Evolutionary conservation across 2,797 vertebrate genomes (phyloP).

Genomic region (Garrulus glandarius): DNA sequence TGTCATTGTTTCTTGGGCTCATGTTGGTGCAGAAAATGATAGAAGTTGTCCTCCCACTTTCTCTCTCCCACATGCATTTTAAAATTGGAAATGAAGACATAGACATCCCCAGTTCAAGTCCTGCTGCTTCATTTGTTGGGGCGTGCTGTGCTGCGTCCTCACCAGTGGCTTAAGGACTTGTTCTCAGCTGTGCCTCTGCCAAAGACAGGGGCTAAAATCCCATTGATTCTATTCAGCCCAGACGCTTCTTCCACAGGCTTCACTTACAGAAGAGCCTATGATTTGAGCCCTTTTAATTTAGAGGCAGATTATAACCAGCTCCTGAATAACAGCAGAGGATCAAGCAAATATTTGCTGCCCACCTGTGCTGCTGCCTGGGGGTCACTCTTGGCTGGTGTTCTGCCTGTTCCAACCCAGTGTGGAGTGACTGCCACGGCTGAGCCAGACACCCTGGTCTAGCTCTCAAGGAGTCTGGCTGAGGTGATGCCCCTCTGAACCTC

Average conservation of each 20-base stretch:
- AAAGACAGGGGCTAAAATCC: not conserved
- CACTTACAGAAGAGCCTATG: not conserved
- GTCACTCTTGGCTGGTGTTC: not conserved
- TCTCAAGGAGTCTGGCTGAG: not conserved
- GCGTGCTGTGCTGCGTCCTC: not conserved
- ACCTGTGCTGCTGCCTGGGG: not conserved
- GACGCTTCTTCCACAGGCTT: not conserved
- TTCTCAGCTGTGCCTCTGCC: not conserved
- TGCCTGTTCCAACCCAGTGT: rapidly evolving
- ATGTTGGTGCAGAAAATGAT: conserved; percentile 7
- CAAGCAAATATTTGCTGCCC: not conserved
- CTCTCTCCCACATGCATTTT: not conserved
- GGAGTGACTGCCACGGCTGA: not conserved
- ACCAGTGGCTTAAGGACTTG: not conserved
- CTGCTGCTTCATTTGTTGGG: not conserved
- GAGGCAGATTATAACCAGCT: not conserved
- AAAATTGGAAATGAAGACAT: conserved; percentile 28
- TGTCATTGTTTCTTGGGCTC: conserved; percentile 51
- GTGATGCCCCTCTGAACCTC: not conserved
- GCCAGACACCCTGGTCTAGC: not conserved
- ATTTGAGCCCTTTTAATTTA: not conserved
- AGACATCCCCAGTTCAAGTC: not conserved
- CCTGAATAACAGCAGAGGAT: not conserved
- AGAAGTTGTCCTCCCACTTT: conserved; percentile 15
- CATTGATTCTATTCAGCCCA: not conserved